A percentile compares a stretch with the other conserved stretches of the same genome.
These are phyloP conservation scores for Parotocinclus haroldoi DNA, from an alignment of 2,797 vertebrate genomes.

Conservation along the genomic window DNA sequence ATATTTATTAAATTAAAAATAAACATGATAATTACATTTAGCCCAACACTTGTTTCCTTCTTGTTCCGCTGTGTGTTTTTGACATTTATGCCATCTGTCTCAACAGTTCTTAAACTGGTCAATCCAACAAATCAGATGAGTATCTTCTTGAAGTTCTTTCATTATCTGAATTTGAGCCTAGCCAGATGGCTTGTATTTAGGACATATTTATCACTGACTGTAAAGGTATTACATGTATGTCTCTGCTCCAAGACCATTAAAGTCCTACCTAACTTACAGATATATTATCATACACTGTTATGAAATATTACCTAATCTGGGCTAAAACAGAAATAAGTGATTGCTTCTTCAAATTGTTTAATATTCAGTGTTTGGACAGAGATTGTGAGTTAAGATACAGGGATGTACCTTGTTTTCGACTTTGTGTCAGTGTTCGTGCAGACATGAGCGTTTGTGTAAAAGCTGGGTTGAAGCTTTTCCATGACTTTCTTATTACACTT, in stretches of 20 bases:
- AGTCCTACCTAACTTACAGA: slow-evolving; percentile 22
- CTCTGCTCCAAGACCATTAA: slow-evolving; percentile 27
- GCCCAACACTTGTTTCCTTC: too few species aligned
- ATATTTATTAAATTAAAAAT: too few species aligned
- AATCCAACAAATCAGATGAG: slow-evolving; percentile 18
- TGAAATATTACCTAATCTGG: slow-evolving; percentile 26
- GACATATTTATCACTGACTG: slow-evolving; percentile 40
- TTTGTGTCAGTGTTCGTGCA: slow-evolving; percentile 16
- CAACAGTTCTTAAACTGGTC: slow-evolving; percentile 23
- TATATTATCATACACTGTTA: slow-evolving; percentile 10
- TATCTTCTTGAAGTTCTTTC: neutral
- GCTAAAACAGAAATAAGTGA: neutral
- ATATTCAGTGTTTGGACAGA: neutral
- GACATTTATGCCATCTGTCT: slow-evolving; percentile 39
- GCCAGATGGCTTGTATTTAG: slow-evolving; percentile 43
- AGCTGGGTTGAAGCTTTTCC: slow-evolving; percentile 36
- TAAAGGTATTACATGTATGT: slow-evolving; percentile 46
- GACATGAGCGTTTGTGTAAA: slow-evolving; percentile 10
- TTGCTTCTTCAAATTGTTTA: neutral
- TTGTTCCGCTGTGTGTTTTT: too few species aligned
- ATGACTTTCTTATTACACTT: slow-evolving; percentile 39
- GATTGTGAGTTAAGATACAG: slow-evolving; percentile 7
- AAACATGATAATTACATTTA: too few species aligned
- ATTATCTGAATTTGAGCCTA: slow-evolving; percentile 8
- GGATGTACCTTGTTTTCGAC: too few species aligned